Evolutionary conservation across 2,888 invertebrate species (phyloP).

Genomic region (Chymomyza caudatula): DNA sequence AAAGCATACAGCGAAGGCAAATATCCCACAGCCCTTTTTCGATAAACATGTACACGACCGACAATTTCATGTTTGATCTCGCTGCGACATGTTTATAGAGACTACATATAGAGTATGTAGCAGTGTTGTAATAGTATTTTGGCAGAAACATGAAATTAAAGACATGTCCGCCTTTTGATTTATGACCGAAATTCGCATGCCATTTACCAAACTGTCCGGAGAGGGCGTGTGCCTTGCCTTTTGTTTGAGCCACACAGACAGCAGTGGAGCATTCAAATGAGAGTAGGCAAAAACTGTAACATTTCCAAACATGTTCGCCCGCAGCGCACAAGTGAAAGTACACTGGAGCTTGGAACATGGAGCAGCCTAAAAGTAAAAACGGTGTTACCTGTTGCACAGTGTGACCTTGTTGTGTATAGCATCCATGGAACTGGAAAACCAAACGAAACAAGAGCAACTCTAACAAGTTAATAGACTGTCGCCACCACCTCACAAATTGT

Average conservation of each 20-base stretch:
- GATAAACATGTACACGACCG: background rate
- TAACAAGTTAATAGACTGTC: constrained; percentile 42
- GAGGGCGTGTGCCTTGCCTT: background rate
- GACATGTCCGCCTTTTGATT: constrained; percentile 12
- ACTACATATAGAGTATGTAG: background rate
- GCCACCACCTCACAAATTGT: constrained; percentile 26
- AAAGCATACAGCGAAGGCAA: background rate
- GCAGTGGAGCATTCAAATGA: background rate
- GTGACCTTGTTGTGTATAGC: constrained; percentile 38
- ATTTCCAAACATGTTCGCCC: background rate
- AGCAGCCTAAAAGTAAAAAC: background rate
- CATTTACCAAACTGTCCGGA: background rate
- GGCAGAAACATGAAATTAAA: constrained; percentile 1
- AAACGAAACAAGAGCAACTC: constrained; percentile 7
- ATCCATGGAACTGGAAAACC: constrained; percentile 21
- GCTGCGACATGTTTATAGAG: constrained; percentile 4
- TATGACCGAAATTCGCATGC: constrained; percentile 6
- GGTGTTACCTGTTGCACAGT: constrained; percentile 50
- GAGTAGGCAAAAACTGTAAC: background rate
- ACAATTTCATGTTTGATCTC: background rate
- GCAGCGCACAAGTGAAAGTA: background rate
- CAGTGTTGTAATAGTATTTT: background rate
- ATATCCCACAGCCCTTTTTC: background rate
- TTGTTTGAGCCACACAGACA: background rate
- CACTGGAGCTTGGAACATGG: background rate